phyloP scores from a whole-genome alignment of 2,888 invertebrate species.

The Villa cingulata region DNA sequence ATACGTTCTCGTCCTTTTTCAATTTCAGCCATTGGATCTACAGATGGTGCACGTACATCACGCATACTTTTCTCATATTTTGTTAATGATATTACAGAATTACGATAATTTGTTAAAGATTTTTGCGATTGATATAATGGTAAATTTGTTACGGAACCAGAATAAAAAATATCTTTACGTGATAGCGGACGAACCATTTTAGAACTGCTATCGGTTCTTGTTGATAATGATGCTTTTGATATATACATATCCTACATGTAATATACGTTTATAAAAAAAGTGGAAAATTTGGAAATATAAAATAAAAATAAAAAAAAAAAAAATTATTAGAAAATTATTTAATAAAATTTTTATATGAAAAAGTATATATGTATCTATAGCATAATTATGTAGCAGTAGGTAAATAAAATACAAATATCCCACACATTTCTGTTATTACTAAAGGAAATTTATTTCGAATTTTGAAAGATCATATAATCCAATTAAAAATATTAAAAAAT shows the following conservation, averaged over 20 bases:
- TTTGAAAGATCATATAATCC: too few relatives aligned
- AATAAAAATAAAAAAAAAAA: background rate
- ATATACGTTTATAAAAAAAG: background rate
- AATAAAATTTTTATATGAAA: too few relatives aligned
- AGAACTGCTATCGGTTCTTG: conserved; percentile 27
- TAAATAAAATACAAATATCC: too few relatives aligned
- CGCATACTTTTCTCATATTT: conserved; percentile 50
- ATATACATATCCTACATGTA: conserved; percentile 45
- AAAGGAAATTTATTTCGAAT: too few relatives aligned
- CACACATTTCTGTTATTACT: too few relatives aligned
- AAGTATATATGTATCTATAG: too few relatives aligned
- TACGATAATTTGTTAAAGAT: conserved; percentile 77
- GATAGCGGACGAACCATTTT: conserved; percentile 79
- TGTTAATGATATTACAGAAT: conserved; percentile 81
- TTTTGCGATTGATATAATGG: conserved; percentile 89
- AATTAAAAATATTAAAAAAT: too few relatives aligned
- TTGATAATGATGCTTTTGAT: conserved; percentile 50
- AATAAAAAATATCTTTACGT: conserved; percentile 94
- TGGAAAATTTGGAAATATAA: background rate
- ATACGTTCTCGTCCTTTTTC: conserved; percentile 45
- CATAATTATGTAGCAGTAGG: too few relatives aligned
- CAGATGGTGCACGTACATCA: conserved; percentile 42
- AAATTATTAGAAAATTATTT: too few relatives aligned
- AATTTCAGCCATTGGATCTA: conserved; percentile 38
- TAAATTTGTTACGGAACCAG: conserved; percentile 85